Conservation (phyloP, 2,797 vertebrate species). For the Cyclura pinguis region DNA sequence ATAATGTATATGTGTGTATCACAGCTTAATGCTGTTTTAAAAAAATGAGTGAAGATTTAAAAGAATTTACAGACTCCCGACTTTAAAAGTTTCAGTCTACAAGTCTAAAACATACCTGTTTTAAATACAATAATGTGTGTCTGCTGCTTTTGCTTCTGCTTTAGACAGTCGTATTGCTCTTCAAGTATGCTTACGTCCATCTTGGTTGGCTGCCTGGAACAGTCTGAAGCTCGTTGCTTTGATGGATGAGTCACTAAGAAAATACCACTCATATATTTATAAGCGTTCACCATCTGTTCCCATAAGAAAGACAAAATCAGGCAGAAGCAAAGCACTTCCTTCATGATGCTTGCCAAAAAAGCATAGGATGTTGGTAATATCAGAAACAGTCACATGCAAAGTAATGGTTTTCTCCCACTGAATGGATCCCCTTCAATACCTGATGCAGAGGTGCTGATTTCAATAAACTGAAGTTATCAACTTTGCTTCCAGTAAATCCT, state of each 20-base stretch:
- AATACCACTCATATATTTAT: conserved; percentile 73
- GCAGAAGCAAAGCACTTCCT: conserved; percentile 76
- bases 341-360: conserved; percentile 59
- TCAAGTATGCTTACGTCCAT: conserved; percentile 83
- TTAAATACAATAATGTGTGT: conserved; percentile 80
- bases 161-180: conserved; percentile 81
- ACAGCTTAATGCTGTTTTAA: conserved; percentile 13
- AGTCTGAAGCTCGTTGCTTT: conserved; percentile 69
- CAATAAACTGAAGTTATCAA: neutral
- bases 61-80: conserved; percentile 30
- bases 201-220: conserved; percentile 63
- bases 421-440: neutral
- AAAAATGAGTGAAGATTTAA: conserved; percentile 19
- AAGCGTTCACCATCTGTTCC: conserved; percentile 76
- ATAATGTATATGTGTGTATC: neutral
- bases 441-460: conserved; percentile 54
- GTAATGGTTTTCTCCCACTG: conserved; percentile 27
- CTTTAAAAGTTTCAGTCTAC: neutral
- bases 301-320: conserved; percentile 75
- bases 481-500: conserved; percentile 47
- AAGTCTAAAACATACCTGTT: conserved; percentile 76
- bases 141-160: conserved; percentile 79
- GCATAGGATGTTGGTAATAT: conserved; percentile 40
- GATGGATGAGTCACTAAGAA: conserved; percentile 75
- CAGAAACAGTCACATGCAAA: conserved; percentile 28